Evolutionary conservation across 2,113 vertebrate species (phyloP).

Genomic region (Panthera leo): DNA sequence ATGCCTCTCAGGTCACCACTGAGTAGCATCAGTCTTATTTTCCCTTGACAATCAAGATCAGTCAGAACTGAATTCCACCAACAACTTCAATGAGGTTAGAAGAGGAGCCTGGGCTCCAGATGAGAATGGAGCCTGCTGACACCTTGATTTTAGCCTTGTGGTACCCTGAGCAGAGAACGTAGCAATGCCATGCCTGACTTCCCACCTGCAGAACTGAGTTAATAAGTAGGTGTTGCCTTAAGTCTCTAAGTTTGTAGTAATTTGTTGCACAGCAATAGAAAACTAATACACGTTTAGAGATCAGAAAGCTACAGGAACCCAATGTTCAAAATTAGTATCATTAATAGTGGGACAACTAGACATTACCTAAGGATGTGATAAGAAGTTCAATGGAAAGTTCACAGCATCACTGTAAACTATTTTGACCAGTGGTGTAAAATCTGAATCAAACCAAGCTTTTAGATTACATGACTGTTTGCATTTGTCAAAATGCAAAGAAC

Average conservation of each 20-base stretch:
- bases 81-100: neutral
- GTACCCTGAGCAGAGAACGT: neutral
- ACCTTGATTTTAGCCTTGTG: neutral
- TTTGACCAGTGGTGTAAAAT: slow-evolving; percentile 30
- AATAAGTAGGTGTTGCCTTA: neutral
- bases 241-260: neutral
- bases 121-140: neutral
- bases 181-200: neutral
- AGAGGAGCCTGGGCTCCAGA: neutral
- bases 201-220: neutral
- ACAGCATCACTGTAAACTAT: neutral
- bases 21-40: neutral
- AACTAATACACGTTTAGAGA: neutral
- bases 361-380: neutral
- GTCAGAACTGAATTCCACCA: neutral
- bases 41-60: neutral
- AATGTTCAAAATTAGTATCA: neutral
- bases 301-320: neutral
- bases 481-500: slow-evolving; percentile 37
- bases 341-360: neutral
- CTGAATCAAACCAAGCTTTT: slow-evolving; percentile 25
- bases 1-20: neutral
- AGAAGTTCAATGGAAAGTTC: neutral
- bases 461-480: neutral
- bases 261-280: neutral